These are phyloP conservation scores for Heliconius hermathena DNA, from an alignment of 1,140 invertebrate genomes.

Conservation along the genomic window DNA sequence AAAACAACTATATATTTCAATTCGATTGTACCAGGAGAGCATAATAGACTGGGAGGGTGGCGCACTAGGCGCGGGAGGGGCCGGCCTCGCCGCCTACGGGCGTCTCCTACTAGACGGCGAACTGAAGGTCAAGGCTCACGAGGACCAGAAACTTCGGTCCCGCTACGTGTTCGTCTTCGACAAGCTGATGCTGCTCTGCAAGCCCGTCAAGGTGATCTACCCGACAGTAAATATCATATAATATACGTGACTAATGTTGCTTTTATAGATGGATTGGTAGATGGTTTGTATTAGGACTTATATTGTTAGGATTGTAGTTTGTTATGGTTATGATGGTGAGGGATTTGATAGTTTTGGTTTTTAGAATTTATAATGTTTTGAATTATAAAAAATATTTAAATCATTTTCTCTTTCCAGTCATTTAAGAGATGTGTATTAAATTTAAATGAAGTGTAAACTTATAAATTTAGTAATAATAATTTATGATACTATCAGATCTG, in stretches of 20 bases:
- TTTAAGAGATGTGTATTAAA: too few species aligned
- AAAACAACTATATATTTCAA: neutral
- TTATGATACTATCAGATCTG: neutral
- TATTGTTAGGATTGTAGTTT: neutral
- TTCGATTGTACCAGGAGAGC: constrained; percentile 82
- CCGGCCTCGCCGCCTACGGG: constrained; percentile 93
- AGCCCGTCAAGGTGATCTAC: constrained; percentile 87
- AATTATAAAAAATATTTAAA: neutral
- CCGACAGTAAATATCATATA: constrained; percentile 38
- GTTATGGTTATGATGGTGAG: neutral
- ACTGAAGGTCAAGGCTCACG: constrained; percentile 94
- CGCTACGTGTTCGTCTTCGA: constrained; percentile 98
- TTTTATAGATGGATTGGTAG: constrained; percentile 19
- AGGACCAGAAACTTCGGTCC: constrained; percentile 91
- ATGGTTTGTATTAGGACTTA: constrained; percentile 5
- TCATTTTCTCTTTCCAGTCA: too few species aligned
- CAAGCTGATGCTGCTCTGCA: constrained; percentile 97
- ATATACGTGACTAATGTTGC: constrained; percentile 30
- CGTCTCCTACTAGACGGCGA: constrained; percentile 95
- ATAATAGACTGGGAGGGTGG: constrained; percentile 92
- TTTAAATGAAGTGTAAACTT: neutral
- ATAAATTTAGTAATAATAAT: neutral
- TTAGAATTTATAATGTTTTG: neutral
- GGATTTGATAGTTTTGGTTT: neutral
- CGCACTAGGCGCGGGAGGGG: constrained; percentile 89